Evolutionary conservation across 2,113 vertebrate species (phyloP).

Genomic region (Arenaria interpres): DNA sequence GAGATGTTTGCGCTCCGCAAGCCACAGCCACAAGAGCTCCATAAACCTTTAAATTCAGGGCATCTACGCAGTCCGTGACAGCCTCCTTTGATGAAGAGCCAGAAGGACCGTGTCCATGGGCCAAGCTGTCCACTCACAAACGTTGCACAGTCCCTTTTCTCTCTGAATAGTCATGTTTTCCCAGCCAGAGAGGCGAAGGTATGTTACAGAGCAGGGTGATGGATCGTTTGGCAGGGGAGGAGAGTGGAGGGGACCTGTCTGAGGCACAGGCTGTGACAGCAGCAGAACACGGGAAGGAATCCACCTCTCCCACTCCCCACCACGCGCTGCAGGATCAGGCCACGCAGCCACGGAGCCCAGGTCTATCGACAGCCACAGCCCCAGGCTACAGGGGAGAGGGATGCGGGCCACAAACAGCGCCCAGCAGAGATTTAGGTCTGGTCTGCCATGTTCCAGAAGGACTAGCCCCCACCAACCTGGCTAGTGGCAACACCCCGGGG

Average conservation of each 20-base stretch:
- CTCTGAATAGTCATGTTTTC: background rate
- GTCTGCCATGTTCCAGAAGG: rapidly evolving
- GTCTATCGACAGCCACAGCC: background rate
- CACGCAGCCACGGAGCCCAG: background rate
- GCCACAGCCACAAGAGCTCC: background rate
- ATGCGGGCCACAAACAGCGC: background rate
- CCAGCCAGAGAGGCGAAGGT: background rate
- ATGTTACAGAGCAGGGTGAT: background rate
- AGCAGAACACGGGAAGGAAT: background rate
- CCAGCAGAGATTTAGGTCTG: background rate
- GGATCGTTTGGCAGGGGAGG: background rate
- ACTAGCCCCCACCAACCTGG: background rate
- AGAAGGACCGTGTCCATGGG: background rate
- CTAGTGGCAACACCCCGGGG: background rate
- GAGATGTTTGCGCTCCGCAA: background rate
- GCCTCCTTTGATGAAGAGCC: background rate
- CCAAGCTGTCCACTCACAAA: background rate
- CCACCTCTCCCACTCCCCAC: background rate
- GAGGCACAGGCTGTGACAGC: background rate
- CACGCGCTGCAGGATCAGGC: no score
- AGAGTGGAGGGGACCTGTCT: background rate
- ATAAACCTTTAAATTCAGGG: background rate
- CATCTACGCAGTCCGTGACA: background rate
- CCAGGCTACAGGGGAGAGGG: background rate
- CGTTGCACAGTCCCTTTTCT: background rate